Conservation (phyloP, 30 jellyfish, hydroid and myxozoan species). For the Mastigias papua region DNA sequence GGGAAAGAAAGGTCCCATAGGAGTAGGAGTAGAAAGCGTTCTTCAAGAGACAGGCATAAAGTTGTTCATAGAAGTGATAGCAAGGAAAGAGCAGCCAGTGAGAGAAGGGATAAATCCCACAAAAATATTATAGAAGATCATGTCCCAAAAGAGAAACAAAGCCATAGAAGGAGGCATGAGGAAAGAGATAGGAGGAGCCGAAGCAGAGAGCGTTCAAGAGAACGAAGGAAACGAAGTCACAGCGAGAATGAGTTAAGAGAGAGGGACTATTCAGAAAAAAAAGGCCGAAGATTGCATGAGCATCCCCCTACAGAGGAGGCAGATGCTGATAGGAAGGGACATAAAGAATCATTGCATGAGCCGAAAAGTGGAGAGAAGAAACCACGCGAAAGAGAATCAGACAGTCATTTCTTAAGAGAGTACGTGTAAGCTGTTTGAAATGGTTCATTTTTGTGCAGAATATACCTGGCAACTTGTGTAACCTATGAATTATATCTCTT, state of each 20-base stretch:
- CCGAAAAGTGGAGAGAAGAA: not conserved
- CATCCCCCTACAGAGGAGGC: not conserved
- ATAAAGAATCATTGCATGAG: not conserved
- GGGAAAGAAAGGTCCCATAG: slow-evolving; percentile 2
- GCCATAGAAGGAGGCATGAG: not conserved
- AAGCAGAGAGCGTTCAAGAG: slow-evolving; percentile 2
- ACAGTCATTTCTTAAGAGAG: not conserved
- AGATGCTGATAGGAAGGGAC: not conserved
- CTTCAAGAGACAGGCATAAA: slow-evolving; percentile 17
- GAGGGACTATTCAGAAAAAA: not conserved
- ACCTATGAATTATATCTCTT: too few species aligned
- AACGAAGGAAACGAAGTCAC: slow-evolving; percentile 2
- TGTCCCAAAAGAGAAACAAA: not conserved
- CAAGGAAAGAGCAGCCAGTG: slow-evolving; percentile 31
- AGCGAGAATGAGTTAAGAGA: not conserved
- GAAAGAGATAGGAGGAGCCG: slow-evolving; percentile 3
- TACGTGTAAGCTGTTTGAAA: not conserved
- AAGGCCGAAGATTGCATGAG: not conserved
- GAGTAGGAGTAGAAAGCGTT: slow-evolving; percentile 40
- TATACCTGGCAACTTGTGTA: too few species aligned
- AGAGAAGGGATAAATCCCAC: not conserved
- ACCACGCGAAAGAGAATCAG: not conserved
- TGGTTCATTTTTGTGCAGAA: not conserved
- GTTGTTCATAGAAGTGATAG: slow-evolving; percentile 13
- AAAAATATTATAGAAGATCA: not conserved